Evolutionary conservation across 2,888 invertebrate species (phyloP), one percentile per base, ranked within the genome.

Genomic region (Troides aeacus): DNA sequence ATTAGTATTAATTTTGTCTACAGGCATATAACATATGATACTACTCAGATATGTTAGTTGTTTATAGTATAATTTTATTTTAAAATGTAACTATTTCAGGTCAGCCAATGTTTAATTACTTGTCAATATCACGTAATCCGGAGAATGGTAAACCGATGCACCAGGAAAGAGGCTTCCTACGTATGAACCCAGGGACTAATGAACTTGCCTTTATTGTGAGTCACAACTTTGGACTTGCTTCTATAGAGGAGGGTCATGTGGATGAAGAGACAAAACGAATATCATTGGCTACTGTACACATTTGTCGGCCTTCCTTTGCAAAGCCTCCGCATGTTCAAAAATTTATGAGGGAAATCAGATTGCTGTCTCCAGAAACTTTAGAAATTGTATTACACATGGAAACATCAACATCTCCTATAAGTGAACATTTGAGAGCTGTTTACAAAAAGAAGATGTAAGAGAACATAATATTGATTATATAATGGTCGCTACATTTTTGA

Each of bases 221-320:
- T 68, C 95, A 95, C 75, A 95, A 94, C 82, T 94, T 94, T 77
- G 95, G 95, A 18, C 75, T 95, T 2, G 90, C 93, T 0, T 93
- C 93, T 0, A 77, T 95, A 0, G 95, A 95, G 80, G 94, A 94
- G 84, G 95, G 95, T 0, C 74, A 70, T 1, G 80, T 73, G 63
- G 93, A 88, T 86, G 89, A 81, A 0, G 86, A 84, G 23, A 80
- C 76, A 93, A n/a, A n/a, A n/a, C n/a, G n/a, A n/a, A n/a, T n/a
- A n/a, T n/a, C n/a, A n/a, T n/a, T n/a, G n/a, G n/a, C n/a, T n/a
- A n/a, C n/a, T n/a, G n/a, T n/a, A n/a, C n/a, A n/a, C n/a, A n/a
- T n/a, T n/a, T n/a, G n/a, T n/a, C n/a, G n/a, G n/a, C n/a, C n/a
- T n/a, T n/a, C n/a, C n/a, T n/a, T n/a, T n/a, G n/a, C n/a, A n/a